Evolutionary conservation across 2,113 vertebrate species (phyloP).

Genomic region (Phaethon lepturus): DNA sequence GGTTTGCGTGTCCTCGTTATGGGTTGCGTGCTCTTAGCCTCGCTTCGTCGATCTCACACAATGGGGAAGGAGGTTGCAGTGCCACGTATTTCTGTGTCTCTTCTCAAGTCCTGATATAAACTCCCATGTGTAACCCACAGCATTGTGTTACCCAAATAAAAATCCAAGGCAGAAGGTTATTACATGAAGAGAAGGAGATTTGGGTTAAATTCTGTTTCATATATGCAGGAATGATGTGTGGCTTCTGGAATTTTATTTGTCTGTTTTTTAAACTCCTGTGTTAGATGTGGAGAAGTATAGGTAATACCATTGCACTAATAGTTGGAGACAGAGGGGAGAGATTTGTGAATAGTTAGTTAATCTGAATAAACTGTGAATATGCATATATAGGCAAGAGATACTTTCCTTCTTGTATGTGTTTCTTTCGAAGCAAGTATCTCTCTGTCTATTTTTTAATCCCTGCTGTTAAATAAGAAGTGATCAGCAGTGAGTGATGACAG

Average conservation of each 20-base stretch:
- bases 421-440: background rate
- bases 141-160: background rate
- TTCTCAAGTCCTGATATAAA: background rate
- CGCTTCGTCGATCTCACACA: rapidly evolving
- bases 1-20: background rate
- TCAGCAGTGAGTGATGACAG: background rate
- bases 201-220: background rate
- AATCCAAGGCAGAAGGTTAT: background rate
- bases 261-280: background rate
- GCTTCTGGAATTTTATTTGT: background rate
- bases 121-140: background rate
- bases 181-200: background rate
- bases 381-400: background rate
- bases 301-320: background rate
- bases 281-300: background rate
- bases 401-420: background rate
- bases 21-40: background rate
- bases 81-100: background rate
- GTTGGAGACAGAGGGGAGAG: background rate
- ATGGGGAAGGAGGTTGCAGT: background rate
- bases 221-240: background rate
- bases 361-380: background rate
- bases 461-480: background rate
- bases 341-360: background rate
- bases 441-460: background rate